These are phyloP conservation scores for Henricia sp. DNA, from an alignment of 53 echinoderm and acorn worm species.

Conservation along the genomic window DNA sequence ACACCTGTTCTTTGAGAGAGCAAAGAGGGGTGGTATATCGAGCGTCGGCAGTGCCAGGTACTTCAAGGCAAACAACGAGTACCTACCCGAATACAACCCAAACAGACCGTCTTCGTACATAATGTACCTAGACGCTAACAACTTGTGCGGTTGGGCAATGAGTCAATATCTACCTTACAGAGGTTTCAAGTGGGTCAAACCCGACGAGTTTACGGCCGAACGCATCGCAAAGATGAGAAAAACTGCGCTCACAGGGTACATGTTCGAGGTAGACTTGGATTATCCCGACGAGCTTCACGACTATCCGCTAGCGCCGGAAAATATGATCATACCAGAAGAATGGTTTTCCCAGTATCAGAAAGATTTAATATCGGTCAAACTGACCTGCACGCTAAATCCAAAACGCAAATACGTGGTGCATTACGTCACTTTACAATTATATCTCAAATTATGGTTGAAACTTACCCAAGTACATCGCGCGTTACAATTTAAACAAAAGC, in stretches of 20 bases:
- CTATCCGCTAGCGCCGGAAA: constrained; percentile 63
- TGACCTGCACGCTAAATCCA: constrained; percentile 23
- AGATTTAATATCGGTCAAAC: neutral
- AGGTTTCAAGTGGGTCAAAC: neutral
- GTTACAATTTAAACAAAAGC: constrained; percentile 27
- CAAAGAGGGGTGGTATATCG: constrained; percentile 50
- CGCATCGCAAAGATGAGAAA: neutral
- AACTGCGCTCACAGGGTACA: neutral
- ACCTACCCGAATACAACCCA: too few relatives aligned
- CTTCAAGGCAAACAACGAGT: constrained; percentile 46
- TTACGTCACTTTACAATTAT: constrained; percentile 39
- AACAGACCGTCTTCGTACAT: constrained; percentile 25
- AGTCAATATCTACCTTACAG: constrained; percentile 11
- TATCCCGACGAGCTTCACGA: constrained; percentile 37
- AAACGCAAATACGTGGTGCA: constrained; percentile 38
- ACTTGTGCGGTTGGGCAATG: constrained; percentile 62
- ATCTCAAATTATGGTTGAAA: neutral
- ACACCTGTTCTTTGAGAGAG: constrained; percentile 61
- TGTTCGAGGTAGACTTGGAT: constrained; percentile 63
- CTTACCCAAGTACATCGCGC: too few relatives aligned
- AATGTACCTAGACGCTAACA: constrained; percentile 60
- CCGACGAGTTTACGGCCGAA: neutral
- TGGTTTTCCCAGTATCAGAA: constrained; percentile 22
- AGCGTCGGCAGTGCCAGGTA: constrained; percentile 39
- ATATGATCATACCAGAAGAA: constrained; percentile 9